Percentiles rank a stretch among this genome's conserved stretches.
Conservation (phyloP, 2,888 invertebrate genomes). For the Nudaria mundana region DNA sequence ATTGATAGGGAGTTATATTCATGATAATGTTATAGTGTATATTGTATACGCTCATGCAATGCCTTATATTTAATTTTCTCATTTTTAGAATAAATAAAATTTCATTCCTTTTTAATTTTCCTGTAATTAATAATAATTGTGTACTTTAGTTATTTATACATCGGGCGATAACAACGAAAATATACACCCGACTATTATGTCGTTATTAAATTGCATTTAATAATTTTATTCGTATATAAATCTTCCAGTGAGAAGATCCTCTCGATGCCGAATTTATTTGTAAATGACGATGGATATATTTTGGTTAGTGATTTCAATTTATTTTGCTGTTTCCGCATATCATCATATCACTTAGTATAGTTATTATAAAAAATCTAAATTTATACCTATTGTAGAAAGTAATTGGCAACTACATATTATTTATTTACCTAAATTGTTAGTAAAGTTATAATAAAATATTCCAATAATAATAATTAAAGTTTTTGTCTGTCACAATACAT, state of each 20-base stretch:
- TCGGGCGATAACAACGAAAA: slow-evolving; percentile 54
- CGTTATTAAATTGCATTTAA: neutral
- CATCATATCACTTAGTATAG: slow-evolving; percentile 57
- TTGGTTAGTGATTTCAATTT: slow-evolving; percentile 49
- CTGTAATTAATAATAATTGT: slow-evolving; percentile 1
- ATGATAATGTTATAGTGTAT: slow-evolving; percentile 45
- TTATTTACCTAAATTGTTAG: slow-evolving; percentile 41
- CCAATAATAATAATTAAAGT: slow-evolving; percentile 17
- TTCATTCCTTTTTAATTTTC: slow-evolving; percentile 41
- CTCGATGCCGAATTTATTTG: slow-evolving; percentile 60
- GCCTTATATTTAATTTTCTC: slow-evolving; percentile 43
- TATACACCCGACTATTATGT: slow-evolving; percentile 1
- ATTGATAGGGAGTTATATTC: slow-evolving; percentile 39
- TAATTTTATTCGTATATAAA: slow-evolving; percentile 3
- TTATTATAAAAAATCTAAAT: slow-evolving; percentile 39
- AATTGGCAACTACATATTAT: slow-evolving; percentile 38
- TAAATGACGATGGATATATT: slow-evolving; percentile 29
- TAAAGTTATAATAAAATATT: slow-evolving; percentile 37
- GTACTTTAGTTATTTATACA: slow-evolving; percentile 24
- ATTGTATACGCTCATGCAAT: slow-evolving; percentile 47
- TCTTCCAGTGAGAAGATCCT: slow-evolving; percentile 44
- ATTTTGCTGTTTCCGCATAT: slow-evolving; percentile 35
- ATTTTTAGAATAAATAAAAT: slow-evolving; percentile 29
- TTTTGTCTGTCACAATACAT: slow-evolving; percentile 9
- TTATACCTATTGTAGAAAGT: slow-evolving; percentile 35